Evolutionary conservation across 2,888 invertebrate species (phyloP).

Genomic region (Tetrapedia diversipes): DNA sequence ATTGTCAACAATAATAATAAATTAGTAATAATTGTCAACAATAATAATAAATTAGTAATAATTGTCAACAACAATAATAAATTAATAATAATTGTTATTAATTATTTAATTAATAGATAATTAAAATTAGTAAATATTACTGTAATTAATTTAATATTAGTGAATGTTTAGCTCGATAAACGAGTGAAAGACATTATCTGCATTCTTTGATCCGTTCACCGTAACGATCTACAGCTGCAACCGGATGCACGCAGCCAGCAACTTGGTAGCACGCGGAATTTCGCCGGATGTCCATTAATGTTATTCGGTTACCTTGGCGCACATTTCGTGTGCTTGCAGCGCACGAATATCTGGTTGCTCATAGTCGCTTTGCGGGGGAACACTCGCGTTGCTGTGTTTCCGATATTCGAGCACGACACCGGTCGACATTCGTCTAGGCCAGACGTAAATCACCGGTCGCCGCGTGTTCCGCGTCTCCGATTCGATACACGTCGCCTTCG

Average conservation of each 20-base stretch:
- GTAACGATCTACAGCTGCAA: too few species aligned
- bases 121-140: too few species aligned
- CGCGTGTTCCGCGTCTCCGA: background rate
- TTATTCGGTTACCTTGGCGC: slow-evolving; percentile 16
- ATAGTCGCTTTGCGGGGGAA: slow-evolving; percentile 36
- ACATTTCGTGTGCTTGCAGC: background rate
- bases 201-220: too few species aligned
- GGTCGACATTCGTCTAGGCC: background rate
- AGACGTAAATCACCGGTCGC: background rate
- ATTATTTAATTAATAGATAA: too few species aligned
- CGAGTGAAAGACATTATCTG: too few species aligned
- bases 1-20: too few species aligned
- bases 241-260: background rate
- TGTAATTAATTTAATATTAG: too few species aligned
- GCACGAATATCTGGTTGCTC: slow-evolving; percentile 14
- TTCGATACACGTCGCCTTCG: slow-evolving; percentile 23
- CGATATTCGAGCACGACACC: slow-evolving; percentile 56
- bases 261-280: background rate
- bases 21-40: too few species aligned
- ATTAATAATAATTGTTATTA: too few species aligned
- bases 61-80: too few species aligned
- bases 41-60: too few species aligned
- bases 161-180: too few species aligned
- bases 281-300: background rate
- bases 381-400: slow-evolving; percentile 45